Base-by-base conservation (phyloP, 2,888 invertebrate species). In the Ichneumon xanthorius region DNA sequence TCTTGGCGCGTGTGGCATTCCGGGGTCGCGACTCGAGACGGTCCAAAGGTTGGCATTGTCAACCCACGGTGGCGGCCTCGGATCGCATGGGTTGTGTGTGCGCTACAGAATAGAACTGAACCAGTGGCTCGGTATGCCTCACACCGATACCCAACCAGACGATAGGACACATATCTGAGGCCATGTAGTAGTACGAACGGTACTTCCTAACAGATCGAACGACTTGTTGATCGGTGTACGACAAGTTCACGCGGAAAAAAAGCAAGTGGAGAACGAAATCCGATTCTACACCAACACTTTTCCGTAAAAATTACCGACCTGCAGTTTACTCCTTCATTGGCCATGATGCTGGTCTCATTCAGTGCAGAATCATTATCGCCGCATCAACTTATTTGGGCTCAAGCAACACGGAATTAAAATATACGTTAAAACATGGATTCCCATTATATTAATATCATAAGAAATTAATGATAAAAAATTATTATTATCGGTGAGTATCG, bases 31-130 rank as follows among this genome's bases (percentile, higher is more conserved):
- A 88, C 88, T 87, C 81, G 70, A 79, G 86, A 85, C 70, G 80
- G 87, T 87, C 86, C 89, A 87, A 87, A 86, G 87, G 87, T 88
- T 88, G 86, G 86, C 86, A 89, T 89, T 89, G 90, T 90, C 83
- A 75, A 79, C 77, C 78, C 75, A 58, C 63, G 77, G 76, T 80
- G 68, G 63, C 78, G 61, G 58, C 63, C 53, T 67, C 82, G 70
- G 40, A 82, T 79, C 65, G 22, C 37, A 71, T 63, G 61, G 82
- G 65, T 79, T 79, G 75, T 55, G 65, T 75, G 71, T 45, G 71
- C 75, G 71, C 79, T 53, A 76, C 48, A 4, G 40, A 67, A 55
- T 19, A 30, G 19, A 50, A 11, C 19, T 48, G 19, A 7, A 16
- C 5, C 9, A 45, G 40, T 61, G 16, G 30, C 68, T 48, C 33